Base-by-base conservation (phyloP, 2,113 vertebrate genomes). In the Dicerorhinus sumatrensis region DNA sequence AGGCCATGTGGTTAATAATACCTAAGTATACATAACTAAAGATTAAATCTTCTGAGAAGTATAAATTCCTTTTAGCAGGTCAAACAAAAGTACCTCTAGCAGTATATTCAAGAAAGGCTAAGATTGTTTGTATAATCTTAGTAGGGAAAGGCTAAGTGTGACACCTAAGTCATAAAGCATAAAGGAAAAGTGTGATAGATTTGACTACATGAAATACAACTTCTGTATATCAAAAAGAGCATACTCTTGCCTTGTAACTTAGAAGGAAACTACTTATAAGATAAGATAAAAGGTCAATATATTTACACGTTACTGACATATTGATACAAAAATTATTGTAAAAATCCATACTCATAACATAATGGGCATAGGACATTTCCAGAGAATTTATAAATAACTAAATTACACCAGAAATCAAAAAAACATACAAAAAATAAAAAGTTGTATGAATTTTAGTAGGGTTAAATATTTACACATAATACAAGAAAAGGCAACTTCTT, bases 71-170 rank as follows among this genome's bases (percentile, higher is more conserved):
- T 63, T 83, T 31, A 87, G 29, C 12, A 51, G n/a, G 42, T 75
- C 42, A 56, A 89, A 80, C 1, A 56, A 83, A 77, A 51, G 18
- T 63, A 79, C 29, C 16, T 91, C 21, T 58, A 80, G 29, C 25
- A 58, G 58, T 93, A 73, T 87, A 94, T 80, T 90, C 14, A 80
- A 83, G 10, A 89, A 91, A 75, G n/a, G 58, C 18, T 86, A 75
- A 72, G 29, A 70, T 33, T 36, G 6, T 80, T 88, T 95, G 14
- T 51, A 2, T 93, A 91, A 56, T 56, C 14, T 84, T 51, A 46
- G 23, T 93, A n/a, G 5, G 29, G 42, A 93, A 77, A 69, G 25
- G 1, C 12, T 92, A 60, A 67, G 17, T 62, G 76, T 75, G 29
- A 63, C 11, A 46, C 25, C 12, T 29, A 69, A 91, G 42, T 90